These are phyloP conservation scores for Crenichthys baileyi DNA, from an alignment of 2,797 vertebrate genomes.

Conservation along the genomic window DNA sequence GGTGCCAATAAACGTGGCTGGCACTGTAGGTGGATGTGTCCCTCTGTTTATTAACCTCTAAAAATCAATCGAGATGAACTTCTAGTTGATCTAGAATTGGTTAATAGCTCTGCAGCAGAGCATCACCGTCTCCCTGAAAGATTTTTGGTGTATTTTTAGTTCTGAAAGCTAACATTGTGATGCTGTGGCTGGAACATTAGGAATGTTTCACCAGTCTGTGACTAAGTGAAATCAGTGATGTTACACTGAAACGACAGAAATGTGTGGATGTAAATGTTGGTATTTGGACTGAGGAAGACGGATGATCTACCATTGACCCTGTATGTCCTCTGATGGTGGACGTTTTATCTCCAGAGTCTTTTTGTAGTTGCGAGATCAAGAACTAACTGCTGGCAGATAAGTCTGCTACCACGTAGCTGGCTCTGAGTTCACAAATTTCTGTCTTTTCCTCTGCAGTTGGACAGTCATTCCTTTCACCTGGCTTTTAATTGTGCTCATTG, in stretches of 20 bases:
- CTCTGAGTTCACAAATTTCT: too few species aligned
- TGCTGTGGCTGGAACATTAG: constrained; percentile 17
- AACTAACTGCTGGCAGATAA: background rate
- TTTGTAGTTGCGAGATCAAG: background rate
- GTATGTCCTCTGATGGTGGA: background rate
- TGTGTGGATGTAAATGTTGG: constrained; percentile 9
- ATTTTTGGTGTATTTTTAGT: constrained; percentile 29
- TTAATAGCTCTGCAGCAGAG: background rate
- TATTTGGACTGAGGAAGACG: background rate
- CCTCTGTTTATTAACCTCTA: too few species aligned
- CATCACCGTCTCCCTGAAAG: background rate
- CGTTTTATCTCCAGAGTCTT: background rate
- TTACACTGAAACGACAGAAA: constrained; percentile 60
- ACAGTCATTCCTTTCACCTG: too few species aligned
- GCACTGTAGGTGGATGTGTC: too few species aligned
- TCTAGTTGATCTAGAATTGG: background rate
- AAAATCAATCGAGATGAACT: too few species aligned
- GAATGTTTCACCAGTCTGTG: constrained; percentile 62
- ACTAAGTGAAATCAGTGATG: constrained; percentile 46
- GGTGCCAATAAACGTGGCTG: too few species aligned
- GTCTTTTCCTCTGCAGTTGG: too few species aligned
- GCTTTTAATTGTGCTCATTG: too few species aligned
- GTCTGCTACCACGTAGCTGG: background rate
- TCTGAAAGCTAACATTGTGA: constrained; percentile 50
- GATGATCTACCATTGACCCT: constrained; percentile 11